phyloP scores from a whole-genome alignment of 2,797 vertebrate genomes.

The Leptodactylus fallax region DNA sequence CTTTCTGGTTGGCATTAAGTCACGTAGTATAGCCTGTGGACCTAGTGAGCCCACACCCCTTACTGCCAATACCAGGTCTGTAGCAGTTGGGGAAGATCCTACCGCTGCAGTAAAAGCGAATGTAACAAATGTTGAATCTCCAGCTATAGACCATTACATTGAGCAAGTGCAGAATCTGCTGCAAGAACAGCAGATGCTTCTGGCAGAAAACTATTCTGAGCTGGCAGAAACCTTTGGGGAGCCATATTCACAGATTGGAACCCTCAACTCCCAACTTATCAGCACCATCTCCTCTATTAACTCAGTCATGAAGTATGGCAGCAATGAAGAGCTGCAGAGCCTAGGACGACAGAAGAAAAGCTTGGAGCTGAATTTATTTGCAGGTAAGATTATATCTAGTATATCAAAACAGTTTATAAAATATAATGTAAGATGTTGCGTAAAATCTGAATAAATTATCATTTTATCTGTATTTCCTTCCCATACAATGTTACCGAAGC shows the following conservation, averaged over 20 bases:
- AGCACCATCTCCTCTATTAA: slow-evolving; percentile 94
- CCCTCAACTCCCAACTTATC: slow-evolving; percentile 93
- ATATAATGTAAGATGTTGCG: not conserved
- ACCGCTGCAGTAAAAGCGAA: slow-evolving; percentile 68
- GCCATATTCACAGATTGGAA: slow-evolving; percentile 92
- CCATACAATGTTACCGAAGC: too few species aligned
- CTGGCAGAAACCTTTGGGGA: slow-evolving; percentile 94
- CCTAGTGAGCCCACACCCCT: slow-evolving; percentile 74
- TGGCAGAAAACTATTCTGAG: slow-evolving; percentile 95
- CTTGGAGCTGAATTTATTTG: slow-evolving; percentile 34
- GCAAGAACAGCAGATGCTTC: slow-evolving; percentile 93
- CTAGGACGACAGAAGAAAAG: slow-evolving; percentile 71
- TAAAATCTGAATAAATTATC: too few species aligned
- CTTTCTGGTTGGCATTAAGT: slow-evolving; percentile 91
- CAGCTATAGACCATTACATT: slow-evolving; percentile 92
- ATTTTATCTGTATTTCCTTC: too few species aligned
- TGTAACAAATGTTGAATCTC: slow-evolving; percentile 68
- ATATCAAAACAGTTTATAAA: not conserved
- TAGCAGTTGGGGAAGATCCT: slow-evolving; percentile 85
- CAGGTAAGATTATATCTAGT: slow-evolving; percentile 71
- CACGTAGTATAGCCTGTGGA: slow-evolving; percentile 92
- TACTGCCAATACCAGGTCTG: slow-evolving; percentile 78
- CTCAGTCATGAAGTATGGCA: slow-evolving; percentile 89
- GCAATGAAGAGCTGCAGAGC: slow-evolving; percentile 81
- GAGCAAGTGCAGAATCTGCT: slow-evolving; percentile 93